Evolutionary conservation across 2,113 vertebrate genomes (phyloP), one percentile per base, ranked within the genome.

Genomic region (Pterophyllum scalare): DNA sequence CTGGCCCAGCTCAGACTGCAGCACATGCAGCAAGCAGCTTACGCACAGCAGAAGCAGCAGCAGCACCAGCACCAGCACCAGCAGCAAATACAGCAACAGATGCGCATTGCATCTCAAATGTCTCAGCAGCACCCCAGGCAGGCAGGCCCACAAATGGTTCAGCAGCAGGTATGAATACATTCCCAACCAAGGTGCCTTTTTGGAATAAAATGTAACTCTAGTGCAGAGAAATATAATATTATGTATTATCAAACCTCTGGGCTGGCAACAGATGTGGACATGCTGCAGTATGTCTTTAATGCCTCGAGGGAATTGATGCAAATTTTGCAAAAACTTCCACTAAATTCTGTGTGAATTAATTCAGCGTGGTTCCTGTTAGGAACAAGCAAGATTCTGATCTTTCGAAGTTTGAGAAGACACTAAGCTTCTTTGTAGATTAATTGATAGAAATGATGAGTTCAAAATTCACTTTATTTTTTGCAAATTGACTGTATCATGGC

Each of bases 1-100:
- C 95, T 99, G 85, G 98, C 98, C 1, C 98, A 99, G 93, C 97
- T 99, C 35, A 96, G 97, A 12, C 95, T 99, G 61, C 98, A 99
- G 90, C 98, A 99, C 88, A 98, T 99, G 97, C 98, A 99, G 57
- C 98, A 99, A 90, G 97, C 94, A 10, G 95, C 97, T 7, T 98
- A 97, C 17, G 98, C 96, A 35, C 94, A 86, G 88, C 97, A 60
- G 96, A 96, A 91, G 24, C 98, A 99, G 43, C 97, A 98, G 8
- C 90, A 90, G 0, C 97, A 98, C 7, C 97, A 98, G 20, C 97
- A 98, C 5, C 97, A 97, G 35, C 98, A 99, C 52, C 98, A 99
- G 87, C 95, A 96, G 87, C 96, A 96, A 88, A 95, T 96, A 81
- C 96, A 96, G 88, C 96, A 96, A 82, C 98, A 99, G 92, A 98